These are phyloP conservation scores for Scytalopus superciliaris DNA, from an alignment of 2,113 vertebrate species.

Conservation along the genomic window DNA sequence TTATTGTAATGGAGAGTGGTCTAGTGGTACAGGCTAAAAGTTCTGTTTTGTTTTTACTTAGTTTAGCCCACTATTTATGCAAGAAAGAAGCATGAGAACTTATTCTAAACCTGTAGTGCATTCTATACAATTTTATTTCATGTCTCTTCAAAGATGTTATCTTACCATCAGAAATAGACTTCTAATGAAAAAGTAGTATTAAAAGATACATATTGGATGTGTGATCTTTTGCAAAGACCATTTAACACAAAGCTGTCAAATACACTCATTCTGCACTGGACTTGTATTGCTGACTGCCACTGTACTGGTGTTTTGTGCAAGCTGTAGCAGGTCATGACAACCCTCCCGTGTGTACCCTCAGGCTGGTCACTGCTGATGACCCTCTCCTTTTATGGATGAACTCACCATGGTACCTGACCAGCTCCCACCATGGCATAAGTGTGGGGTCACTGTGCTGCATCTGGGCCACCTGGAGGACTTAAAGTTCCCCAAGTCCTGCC, in stretches of 20 bases:
- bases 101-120: not conserved
- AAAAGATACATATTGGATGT: not conserved
- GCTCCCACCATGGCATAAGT: not conserved
- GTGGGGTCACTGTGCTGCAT: not conserved
- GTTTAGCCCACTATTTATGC: not conserved
- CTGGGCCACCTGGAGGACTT: not conserved
- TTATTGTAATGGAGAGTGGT: not conserved
- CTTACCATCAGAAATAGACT: not conserved
- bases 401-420: accelerated
- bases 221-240: not conserved
- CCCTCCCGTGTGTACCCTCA: not conserved
- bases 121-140: not conserved
- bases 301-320: not conserved
- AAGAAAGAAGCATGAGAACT: not conserved
- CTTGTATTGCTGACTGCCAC: not conserved
- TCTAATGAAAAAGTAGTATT: not conserved
- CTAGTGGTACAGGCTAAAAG: not conserved
- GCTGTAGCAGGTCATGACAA: not conserved
- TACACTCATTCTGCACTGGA: not conserved
- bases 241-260: not conserved
- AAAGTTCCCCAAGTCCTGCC: not conserved
- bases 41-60: not conserved
- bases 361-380: not conserved
- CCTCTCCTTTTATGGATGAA: not conserved
- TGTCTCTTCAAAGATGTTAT: not conserved